Conservation (phyloP, 2,113 vertebrate genomes). For the Tympanuchus pallidicinctus region DNA sequence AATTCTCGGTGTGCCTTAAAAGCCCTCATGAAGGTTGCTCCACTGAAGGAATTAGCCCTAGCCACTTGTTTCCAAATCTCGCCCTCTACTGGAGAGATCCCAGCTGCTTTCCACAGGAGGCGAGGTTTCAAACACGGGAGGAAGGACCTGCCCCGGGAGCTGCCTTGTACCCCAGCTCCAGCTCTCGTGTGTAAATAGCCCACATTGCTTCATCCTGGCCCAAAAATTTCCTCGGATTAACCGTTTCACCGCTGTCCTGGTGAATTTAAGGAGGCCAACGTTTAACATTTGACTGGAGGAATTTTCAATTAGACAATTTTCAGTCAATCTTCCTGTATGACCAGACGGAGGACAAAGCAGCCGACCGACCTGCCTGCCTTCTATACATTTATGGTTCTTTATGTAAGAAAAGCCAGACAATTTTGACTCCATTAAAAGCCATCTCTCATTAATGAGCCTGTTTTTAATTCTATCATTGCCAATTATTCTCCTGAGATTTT, state of each 20-base stretch:
- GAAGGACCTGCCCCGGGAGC: neutral
- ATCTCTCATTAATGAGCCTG: conserved; percentile 28
- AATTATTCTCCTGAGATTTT: neutral
- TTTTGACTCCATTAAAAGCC: conserved; percentile 2
- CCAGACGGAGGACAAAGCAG: neutral
- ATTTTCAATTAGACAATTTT: neutral
- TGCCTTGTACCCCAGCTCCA: neutral
- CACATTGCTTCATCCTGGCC: neutral
- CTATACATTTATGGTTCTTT: neutral
- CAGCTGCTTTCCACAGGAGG: neutral
- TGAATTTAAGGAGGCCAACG: neutral
- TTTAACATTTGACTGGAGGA: neutral
- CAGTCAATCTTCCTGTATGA: neutral
- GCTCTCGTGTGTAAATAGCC: rapidly evolving
- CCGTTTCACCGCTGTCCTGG: neutral
- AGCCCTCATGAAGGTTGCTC: neutral
- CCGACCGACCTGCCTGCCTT: neutral
- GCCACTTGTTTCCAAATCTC: neutral
- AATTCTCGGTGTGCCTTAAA: neutral
- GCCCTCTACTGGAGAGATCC: neutral
- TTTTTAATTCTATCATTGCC: neutral
- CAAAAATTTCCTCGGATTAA: neutral
- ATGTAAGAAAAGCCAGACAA: neutral
- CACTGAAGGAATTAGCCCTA: rapidly evolving
- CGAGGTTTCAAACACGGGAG: neutral